Evolutionary conservation across 64 coral and sea anemone species (phyloP).

Genomic region (Pocillopora damicornis): DNA sequence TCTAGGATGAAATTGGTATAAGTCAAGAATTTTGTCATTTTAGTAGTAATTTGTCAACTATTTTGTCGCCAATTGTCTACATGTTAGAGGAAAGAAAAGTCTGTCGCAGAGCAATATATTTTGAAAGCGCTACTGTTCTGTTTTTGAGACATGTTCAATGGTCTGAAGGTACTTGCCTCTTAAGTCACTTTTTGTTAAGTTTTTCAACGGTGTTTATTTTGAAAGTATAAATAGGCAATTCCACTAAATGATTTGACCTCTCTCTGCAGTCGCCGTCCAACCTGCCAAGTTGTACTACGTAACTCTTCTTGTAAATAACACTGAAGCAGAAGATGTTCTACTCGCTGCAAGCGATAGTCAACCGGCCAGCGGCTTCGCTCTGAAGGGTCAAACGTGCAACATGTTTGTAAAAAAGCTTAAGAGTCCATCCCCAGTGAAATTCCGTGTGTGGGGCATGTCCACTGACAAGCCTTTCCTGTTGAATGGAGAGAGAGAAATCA

Average conservation of each 20-base stretch:
- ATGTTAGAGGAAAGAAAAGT: too few species aligned
- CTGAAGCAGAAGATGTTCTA: conserved; percentile 30
- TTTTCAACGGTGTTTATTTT: too few species aligned
- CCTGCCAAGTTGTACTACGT: conserved; percentile 78
- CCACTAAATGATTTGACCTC: neutral
- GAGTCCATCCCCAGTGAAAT: conserved; percentile 46
- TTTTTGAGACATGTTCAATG: too few species aligned
- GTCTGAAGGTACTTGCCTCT: too few species aligned
- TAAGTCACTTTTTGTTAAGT: too few species aligned
- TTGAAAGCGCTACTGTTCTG: too few species aligned
- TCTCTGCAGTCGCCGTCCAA: conserved; percentile 56
- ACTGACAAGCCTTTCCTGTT: conserved; percentile 53
- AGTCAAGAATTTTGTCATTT: too few species aligned
- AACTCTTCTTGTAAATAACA: conserved; percentile 66
- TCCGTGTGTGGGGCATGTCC: conserved; percentile 55
- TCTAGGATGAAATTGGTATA: too few species aligned
- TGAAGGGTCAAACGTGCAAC: conserved; percentile 42
- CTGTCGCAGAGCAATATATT: too few species aligned
- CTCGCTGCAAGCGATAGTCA: conserved; percentile 64
- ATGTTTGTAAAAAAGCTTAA: conserved; percentile 62
- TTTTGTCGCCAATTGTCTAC: too few species aligned
- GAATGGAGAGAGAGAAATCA: conserved; percentile 57
- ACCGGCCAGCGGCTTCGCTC: conserved; percentile 57
- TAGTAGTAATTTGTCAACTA: too few species aligned
- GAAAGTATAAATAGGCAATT: neutral